These are phyloP conservation scores for Bombycilla garrulus DNA, from an alignment of 2,113 vertebrate species.

Conservation along the genomic window DNA sequence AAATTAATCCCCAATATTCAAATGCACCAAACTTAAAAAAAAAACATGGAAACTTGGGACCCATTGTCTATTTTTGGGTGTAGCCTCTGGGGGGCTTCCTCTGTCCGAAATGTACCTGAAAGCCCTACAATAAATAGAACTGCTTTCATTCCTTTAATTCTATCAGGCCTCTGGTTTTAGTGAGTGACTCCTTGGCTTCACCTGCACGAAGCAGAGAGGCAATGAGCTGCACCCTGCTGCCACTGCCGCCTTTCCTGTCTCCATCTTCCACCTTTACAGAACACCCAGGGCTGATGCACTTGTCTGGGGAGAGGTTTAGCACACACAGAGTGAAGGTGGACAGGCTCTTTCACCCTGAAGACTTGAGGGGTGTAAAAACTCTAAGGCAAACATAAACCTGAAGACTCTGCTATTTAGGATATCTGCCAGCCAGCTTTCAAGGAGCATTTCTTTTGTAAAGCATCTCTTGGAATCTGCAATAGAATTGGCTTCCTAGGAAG, in stretches of 20 bases:
- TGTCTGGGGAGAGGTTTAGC: accelerated
- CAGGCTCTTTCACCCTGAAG: not conserved
- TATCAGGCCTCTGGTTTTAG: not conserved
- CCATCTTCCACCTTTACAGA: not conserved
- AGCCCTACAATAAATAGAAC: not conserved
- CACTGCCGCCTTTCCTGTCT: too few relatives aligned
- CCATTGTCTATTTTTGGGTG: accelerated
- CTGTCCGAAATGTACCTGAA: not conserved
- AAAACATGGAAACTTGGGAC: accelerated
- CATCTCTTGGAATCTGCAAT: not conserved
- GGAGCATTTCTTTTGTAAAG: not conserved
- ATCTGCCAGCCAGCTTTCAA: not conserved
- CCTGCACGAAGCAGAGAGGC: accelerated
- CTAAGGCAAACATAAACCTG: not conserved
- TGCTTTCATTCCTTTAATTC: not conserved
- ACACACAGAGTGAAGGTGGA: not conserved
- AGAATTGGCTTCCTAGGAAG: not conserved
- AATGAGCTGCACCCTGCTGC: not conserved
- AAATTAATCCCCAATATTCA: not conserved
- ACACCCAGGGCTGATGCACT: too few relatives aligned
- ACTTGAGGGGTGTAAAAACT: not conserved
- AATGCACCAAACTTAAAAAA: not conserved
- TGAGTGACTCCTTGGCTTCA: not conserved
- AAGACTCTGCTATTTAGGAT: accelerated
- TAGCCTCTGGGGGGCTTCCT: not conserved